Evolutionary conservation across 2,888 invertebrate species (phyloP).

Genomic region (Callimorpha dominula): DNA sequence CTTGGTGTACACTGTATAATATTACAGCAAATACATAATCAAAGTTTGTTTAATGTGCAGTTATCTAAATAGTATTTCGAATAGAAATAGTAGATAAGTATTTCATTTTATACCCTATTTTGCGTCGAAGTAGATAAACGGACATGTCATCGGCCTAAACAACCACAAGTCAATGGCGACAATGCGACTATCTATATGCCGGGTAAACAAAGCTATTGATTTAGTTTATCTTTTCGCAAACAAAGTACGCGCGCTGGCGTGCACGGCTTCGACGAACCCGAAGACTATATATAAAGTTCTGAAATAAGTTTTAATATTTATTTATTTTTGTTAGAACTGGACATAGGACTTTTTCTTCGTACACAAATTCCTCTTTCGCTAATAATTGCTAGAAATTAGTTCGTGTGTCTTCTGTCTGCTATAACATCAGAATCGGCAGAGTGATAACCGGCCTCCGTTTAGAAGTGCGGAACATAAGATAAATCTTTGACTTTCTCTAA

Average conservation of each 20-base stretch:
- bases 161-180: constrained; percentile 72
- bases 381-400: no score
- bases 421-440: background rate
- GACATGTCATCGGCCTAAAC: constrained; percentile 74
- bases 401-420: no score
- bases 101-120: constrained; percentile 24
- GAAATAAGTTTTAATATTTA: background rate
- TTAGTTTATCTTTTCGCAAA: constrained; percentile 79
- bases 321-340: no score
- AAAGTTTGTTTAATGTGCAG: background rate
- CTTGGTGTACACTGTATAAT: no score
- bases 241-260: constrained; percentile 57
- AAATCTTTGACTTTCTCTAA: constrained; percentile 37
- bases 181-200: constrained; percentile 75
- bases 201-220: constrained; percentile 78
- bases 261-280: constrained; percentile 32
- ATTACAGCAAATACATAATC: no score
- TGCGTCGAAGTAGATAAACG: constrained; percentile 61
- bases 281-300: constrained; percentile 21
- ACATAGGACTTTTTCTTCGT: no score
- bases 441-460: background rate
- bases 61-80: background rate
- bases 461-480: constrained; percentile 14
- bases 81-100: background rate
- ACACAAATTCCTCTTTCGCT: no score